phyloP scores from a whole-genome alignment of 2,797 vertebrate species.

The Odontamblyopus lacepedii region DNA sequence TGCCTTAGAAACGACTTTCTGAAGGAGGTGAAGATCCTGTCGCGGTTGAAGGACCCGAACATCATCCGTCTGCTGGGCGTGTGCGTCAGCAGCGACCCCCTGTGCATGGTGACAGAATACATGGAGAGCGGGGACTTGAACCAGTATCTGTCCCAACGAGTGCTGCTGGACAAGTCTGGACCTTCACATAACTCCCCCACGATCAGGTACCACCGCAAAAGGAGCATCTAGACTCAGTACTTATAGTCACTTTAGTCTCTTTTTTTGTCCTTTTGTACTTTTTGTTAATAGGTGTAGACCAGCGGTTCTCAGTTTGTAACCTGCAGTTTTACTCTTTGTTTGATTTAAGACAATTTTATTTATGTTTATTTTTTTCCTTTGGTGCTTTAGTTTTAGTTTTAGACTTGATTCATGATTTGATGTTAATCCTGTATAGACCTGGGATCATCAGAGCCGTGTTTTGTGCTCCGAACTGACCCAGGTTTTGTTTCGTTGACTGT shows the following conservation, averaged over 20 bases:
- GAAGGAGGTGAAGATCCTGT: constrained; percentile 94
- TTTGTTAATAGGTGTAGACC: too few relatives aligned
- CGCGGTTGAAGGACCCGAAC: constrained; percentile 90
- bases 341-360: too few relatives aligned
- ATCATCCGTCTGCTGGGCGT: constrained; percentile 92
- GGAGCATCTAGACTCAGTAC: not conserved
- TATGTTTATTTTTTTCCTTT: too few relatives aligned
- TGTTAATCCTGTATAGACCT: too few relatives aligned
- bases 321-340: too few relatives aligned
- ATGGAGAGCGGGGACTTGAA: constrained; percentile 96
- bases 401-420: too few relatives aligned
- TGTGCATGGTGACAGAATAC: constrained; percentile 96
- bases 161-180: constrained; percentile 84
- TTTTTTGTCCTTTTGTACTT: too few relatives aligned
- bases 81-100: constrained; percentile 89
- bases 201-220: constrained; percentile 77
- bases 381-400: too few relatives aligned
- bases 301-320: too few relatives aligned
- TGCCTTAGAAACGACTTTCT: constrained; percentile 88
- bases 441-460: too few relatives aligned
- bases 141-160: constrained; percentile 88
- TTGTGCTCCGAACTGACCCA: too few relatives aligned
- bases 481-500: too few relatives aligned
- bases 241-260: not conserved
- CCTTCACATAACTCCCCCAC: constrained; percentile 74